These are phyloP conservation scores for Oceanodroma tethys DNA, from an alignment of 2,113 vertebrate species.

Conservation along the genomic window DNA sequence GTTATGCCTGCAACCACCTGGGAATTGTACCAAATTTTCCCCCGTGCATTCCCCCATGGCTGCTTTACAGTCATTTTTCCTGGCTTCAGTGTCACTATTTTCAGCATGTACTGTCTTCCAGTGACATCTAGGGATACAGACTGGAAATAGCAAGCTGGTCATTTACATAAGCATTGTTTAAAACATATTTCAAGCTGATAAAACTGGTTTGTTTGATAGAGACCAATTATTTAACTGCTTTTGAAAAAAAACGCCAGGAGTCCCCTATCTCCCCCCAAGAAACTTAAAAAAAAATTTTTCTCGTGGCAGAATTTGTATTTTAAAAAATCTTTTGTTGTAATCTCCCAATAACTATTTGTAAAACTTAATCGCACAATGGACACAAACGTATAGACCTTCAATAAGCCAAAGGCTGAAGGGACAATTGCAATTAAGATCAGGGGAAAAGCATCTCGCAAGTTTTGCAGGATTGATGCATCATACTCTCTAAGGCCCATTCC, in stretches of 20 bases:
- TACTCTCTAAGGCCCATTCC: not conserved
- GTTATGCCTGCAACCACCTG: not conserved
- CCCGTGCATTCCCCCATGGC: not conserved
- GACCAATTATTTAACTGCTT: not conserved
- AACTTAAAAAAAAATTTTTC: not conserved
- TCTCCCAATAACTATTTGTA: not conserved
- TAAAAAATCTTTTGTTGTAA: not conserved
- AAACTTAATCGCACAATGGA: not conserved
- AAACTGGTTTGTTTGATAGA: not conserved
- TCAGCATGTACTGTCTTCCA: not conserved
- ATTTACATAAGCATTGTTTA: not conserved
- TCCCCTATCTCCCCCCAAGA: not conserved
- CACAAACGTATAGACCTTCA: not conserved
- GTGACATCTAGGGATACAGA: constrained; percentile 25
- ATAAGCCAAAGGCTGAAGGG: not conserved
- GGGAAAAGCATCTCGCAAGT: not conserved
- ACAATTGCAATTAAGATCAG: not conserved
- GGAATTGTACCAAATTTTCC: not conserved
- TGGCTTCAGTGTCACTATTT: not conserved
- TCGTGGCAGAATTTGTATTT: not conserved
- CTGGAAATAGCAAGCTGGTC: not conserved
- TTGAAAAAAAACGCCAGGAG: not conserved
- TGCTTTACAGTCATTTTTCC: not conserved
- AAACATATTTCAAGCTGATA: not conserved
- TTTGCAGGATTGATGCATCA: not conserved